Conservation (phyloP, 2,888 invertebrate genomes). For the Nysson spinosus region DNA sequence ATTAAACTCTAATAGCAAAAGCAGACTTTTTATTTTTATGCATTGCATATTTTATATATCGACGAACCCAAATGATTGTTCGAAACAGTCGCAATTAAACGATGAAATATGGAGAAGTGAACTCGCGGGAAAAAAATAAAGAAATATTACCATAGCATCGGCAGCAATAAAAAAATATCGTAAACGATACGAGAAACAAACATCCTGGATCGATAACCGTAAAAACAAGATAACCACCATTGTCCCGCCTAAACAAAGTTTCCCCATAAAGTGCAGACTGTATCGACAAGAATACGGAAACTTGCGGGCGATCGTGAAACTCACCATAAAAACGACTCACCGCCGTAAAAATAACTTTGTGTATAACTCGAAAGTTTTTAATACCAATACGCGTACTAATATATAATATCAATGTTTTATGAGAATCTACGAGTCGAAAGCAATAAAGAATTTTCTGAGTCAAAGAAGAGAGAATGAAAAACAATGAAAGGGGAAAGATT, state of each 20-base stretch:
- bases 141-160: not conserved
- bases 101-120: too few relatives aligned
- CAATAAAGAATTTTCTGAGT: too few relatives aligned
- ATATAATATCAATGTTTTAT: too few relatives aligned
- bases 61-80: too few relatives aligned
- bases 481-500: conserved; percentile 3
- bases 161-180: not conserved
- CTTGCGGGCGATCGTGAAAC: not conserved
- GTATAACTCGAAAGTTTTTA: conserved; percentile 4
- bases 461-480: not conserved
- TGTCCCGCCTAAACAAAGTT: not conserved
- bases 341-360: too few relatives aligned
- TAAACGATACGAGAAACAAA: not conserved
- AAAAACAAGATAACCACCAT: not conserved
- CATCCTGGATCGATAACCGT: not conserved
- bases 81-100: not conserved
- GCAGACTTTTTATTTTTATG: too few relatives aligned
- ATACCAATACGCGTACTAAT: too few relatives aligned
- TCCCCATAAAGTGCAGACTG: not conserved
- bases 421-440: too few relatives aligned
- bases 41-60: too few relatives aligned
- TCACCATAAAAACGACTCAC: too few relatives aligned
- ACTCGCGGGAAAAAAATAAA: not conserved
- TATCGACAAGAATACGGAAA: not conserved
- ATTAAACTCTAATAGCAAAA: too few relatives aligned